Percentiles rank a stretch among this genome's conserved stretches.
Conservation (phyloP, 1,140 invertebrate species). For the Coelopa frigida region DNA sequence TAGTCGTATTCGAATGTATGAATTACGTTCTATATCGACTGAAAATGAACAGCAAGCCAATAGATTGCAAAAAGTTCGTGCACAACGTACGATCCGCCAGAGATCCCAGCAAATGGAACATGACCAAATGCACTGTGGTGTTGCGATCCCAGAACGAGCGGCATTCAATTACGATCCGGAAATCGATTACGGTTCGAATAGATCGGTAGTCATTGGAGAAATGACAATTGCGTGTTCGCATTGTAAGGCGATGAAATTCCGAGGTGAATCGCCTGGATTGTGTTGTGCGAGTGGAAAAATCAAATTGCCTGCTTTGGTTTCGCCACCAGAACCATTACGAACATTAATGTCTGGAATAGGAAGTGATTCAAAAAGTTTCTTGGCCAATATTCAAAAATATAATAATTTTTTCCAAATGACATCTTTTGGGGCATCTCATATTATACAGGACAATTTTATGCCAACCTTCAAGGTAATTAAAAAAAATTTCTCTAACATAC, state of each 20-base stretch:
- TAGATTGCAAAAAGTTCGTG: no score
- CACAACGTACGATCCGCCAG: no score
- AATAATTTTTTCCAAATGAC: slow-evolving; percentile 24
- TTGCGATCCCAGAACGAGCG: no score
- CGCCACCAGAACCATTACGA: slow-evolving; percentile 12
- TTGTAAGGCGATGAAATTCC: slow-evolving; percentile 16
- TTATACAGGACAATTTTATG: slow-evolving; percentile 14
- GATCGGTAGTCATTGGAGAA: slow-evolving; percentile 12
- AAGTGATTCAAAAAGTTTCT: slow-evolving; percentile 39
- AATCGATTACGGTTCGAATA: slow-evolving; percentile 13
- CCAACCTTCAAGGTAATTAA: slow-evolving; percentile 18
- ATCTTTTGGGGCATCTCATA: slow-evolving; percentile 19
- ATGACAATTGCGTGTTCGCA: slow-evolving; percentile 12
- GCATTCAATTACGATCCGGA: slow-evolving; percentile 15
- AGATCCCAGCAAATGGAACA: no score
- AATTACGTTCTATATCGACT: no score
- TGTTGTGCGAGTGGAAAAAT: slow-evolving; percentile 15
- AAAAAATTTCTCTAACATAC: no score
- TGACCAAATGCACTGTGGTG: no score
- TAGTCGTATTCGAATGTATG: no score
- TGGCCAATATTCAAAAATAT: slow-evolving; percentile 29
- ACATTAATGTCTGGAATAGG: slow-evolving; percentile 4
- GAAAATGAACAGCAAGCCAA: no score
- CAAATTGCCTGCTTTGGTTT: slow-evolving; percentile 3
- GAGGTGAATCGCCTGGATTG: slow-evolving; percentile 13